A percentile compares a stretch with the other conserved stretches of the same genome.
These are phyloP conservation scores for Microplitis mediator DNA, from an alignment of 1,140 invertebrate genomes.

Conservation along the genomic window DNA sequence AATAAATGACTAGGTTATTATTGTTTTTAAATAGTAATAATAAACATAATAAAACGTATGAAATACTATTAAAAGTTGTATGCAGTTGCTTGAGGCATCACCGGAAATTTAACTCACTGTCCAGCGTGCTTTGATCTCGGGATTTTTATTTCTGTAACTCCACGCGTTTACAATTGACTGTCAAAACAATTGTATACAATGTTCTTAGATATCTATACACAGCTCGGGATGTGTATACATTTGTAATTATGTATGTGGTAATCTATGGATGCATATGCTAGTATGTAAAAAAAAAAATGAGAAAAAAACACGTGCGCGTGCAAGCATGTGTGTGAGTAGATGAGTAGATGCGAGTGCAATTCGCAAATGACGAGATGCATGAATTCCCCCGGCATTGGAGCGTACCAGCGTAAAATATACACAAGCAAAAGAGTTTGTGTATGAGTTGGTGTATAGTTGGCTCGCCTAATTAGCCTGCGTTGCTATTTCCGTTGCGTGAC, in stretches of 20 bases:
- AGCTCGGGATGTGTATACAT: background rate
- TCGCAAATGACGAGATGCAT: slow-evolving; percentile 50
- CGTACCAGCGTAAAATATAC: slow-evolving; percentile 34
- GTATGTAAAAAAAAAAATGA: background rate
- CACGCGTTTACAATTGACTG: slow-evolving; percentile 4
- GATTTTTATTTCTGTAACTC: too few relatives aligned
- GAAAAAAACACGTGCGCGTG: background rate
- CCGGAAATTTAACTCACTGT: too few relatives aligned
- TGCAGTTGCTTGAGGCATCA: too few relatives aligned
- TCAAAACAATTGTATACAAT: slow-evolving; percentile 6
- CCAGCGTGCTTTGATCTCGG: too few relatives aligned
- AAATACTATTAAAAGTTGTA: too few relatives aligned
- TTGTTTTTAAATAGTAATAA: too few relatives aligned
- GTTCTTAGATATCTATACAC: background rate
- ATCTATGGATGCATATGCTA: background rate
- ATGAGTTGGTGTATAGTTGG: slow-evolving; percentile 4
- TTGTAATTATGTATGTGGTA: background rate
- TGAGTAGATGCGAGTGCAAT: slow-evolving; percentile 12
- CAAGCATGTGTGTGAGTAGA: background rate
- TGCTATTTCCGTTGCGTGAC: slow-evolving; percentile 60
- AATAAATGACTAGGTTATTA: too few relatives aligned
- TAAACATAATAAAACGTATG: too few relatives aligned
- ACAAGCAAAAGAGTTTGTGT: slow-evolving; percentile 38
- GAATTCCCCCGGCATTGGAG: slow-evolving; percentile 54
- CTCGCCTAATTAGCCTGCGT: slow-evolving; percentile 60